Conservation (phyloP, 2,113 vertebrate species). For the Pseudois nayaur region DNA sequence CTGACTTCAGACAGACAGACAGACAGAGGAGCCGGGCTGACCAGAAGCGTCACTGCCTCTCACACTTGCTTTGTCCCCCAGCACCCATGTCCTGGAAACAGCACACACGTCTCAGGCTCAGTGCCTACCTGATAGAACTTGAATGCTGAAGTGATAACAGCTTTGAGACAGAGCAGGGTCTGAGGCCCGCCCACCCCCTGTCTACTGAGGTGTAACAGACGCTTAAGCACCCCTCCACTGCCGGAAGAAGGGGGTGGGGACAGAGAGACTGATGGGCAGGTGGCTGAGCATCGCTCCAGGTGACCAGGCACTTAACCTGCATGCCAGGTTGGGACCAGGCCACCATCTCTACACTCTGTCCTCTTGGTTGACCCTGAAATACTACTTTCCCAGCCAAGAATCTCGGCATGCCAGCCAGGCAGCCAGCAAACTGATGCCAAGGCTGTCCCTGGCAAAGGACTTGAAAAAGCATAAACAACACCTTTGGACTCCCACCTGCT, state of each 20-base stretch:
- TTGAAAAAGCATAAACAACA: background rate
- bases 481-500: background rate
- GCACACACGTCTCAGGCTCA: background rate
- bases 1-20: background rate
- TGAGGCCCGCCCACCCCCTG: background rate
- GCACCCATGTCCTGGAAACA: background rate
- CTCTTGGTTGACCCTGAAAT: background rate
- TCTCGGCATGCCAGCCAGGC: background rate
- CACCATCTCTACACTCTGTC: background rate
- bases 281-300: background rate
- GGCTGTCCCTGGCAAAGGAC: background rate
- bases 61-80: background rate
- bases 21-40: background rate
- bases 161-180: background rate
- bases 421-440: background rate
- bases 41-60: background rate
- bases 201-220: background rate
- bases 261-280: background rate
- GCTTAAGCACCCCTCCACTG: too few relatives aligned
- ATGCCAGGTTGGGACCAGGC: background rate
- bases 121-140: background rate
- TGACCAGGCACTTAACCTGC: background rate
- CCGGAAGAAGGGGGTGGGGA: background rate
- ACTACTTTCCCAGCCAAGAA: background rate
- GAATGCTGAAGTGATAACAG: background rate